Conservation (phyloP, 2,888 invertebrate genomes). For the Dynastes hyllus region DNA sequence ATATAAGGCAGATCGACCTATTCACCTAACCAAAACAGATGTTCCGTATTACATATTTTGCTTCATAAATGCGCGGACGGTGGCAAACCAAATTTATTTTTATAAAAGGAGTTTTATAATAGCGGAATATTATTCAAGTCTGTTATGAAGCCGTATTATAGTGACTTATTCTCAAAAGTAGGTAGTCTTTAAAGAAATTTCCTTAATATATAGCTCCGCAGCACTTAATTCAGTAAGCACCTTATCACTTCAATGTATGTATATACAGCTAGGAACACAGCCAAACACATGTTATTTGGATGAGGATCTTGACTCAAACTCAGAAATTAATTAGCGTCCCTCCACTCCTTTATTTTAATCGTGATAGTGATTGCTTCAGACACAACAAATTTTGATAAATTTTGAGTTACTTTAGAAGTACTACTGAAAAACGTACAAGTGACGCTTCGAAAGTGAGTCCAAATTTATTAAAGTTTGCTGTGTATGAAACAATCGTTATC, state of each 20-base stretch:
- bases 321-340: too few relatives aligned
- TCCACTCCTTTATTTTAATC: too few relatives aligned
- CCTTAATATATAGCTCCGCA: slow-evolving; percentile 11
- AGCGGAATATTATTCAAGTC: slow-evolving; percentile 13
- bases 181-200: not conserved
- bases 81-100: not conserved
- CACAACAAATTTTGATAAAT: too few relatives aligned
- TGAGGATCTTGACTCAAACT: too few relatives aligned
- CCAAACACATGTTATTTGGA: too few relatives aligned
- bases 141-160: not conserved
- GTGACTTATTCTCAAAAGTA: slow-evolving; percentile 8
- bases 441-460: too few relatives aligned
- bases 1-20: not conserved
- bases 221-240: slow-evolving; percentile 10
- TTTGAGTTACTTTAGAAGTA: too few relatives aligned
- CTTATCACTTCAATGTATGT: not conserved
- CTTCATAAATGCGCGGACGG: not conserved
- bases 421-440: too few relatives aligned
- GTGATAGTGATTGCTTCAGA: too few relatives aligned
- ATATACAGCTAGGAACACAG: too few relatives aligned
- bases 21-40: slow-evolving; percentile 9
- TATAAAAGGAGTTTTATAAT: slow-evolving; percentile 10
- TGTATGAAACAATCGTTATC: too few relatives aligned
- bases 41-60: not conserved
- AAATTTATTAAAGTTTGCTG: too few relatives aligned